phyloP scores from a whole-genome alignment of 2,113 vertebrate species.

The Spea multiplicata region DNA sequence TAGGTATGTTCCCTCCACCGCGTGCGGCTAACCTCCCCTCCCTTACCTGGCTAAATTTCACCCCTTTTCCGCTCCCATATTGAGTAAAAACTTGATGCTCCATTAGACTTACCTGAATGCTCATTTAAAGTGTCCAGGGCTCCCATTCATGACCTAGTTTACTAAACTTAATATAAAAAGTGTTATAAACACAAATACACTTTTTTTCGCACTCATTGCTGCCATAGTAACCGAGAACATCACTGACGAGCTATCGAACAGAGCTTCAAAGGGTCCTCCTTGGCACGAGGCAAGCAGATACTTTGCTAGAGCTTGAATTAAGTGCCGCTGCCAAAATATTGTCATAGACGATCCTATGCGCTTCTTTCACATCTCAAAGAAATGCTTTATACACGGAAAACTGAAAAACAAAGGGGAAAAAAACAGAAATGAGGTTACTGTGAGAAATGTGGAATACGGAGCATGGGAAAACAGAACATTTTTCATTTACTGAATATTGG shows the following conservation, averaged over 20 bases:
- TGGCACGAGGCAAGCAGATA: not conserved
- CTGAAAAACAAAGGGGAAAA: not conserved
- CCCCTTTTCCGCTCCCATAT: no score
- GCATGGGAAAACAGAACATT: not conserved
- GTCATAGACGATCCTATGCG: conserved; percentile 28
- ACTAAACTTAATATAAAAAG: not conserved
- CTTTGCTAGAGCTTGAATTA: conserved; percentile 13
- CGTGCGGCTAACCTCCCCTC: no score
- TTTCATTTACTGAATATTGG: no score
- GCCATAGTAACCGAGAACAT: conserved; percentile 38
- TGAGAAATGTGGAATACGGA: conserved; percentile 15
- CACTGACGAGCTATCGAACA: conserved; percentile 10
- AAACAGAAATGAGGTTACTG: conserved; percentile 14
- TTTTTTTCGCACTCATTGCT: conserved; percentile 9
- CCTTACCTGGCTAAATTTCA: no score
- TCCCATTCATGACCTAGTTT: not conserved
- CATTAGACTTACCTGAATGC: no score
- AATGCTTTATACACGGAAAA: conserved; percentile 15
- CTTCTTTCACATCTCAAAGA: conserved; percentile 14
- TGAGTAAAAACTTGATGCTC: no score
- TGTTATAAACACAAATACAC: conserved; percentile 10
- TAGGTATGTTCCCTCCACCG: no score
- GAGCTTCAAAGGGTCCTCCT: conserved; percentile 35
- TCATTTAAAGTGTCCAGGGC: no score
- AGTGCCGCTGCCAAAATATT: conserved; percentile 34